phyloP scores from a whole-genome alignment of 2,888 invertebrate genomes.

The Drosophila greeni region DNA sequence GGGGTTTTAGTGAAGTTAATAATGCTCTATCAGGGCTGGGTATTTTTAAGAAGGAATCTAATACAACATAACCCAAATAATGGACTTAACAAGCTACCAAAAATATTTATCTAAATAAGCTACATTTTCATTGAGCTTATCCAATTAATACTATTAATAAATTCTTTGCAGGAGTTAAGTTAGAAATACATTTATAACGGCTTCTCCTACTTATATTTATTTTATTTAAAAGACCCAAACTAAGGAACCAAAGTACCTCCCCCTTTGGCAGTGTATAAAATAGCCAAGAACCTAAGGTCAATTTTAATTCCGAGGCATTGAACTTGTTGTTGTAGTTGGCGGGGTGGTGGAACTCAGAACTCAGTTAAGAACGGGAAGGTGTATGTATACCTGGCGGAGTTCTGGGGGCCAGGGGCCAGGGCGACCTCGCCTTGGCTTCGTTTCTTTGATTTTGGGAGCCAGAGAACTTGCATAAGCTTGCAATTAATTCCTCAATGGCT shows the following conservation, averaged over 20 bases:
- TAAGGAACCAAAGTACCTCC: background rate
- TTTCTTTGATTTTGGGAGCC: slow-evolving; percentile 46
- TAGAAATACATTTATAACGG: no score
- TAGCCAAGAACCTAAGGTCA: slow-evolving; percentile 67
- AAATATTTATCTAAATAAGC: background rate
- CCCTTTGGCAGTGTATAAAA: slow-evolving; percentile 21
- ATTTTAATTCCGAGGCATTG: slow-evolving; percentile 72
- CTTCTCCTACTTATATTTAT: background rate
- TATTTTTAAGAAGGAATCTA: background rate
- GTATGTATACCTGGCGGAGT: background rate
- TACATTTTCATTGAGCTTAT: no score
- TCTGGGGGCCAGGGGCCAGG: background rate
- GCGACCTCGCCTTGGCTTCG: slow-evolving; percentile 60
- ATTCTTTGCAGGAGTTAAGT: background rate
- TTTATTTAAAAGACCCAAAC: background rate
- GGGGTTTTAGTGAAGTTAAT: background rate
- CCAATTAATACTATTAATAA: background rate
- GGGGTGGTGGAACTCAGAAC: slow-evolving; percentile 8
- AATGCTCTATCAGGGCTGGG: slow-evolving; percentile 1
- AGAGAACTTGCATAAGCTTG: slow-evolving; percentile 54
- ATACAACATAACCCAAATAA: background rate
- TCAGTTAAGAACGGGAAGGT: slow-evolving; percentile 4
- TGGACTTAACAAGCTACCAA: background rate
- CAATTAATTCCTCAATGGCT: slow-evolving; percentile 63
- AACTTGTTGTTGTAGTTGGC: slow-evolving; percentile 65